Base-by-base conservation (phyloP, 1,140 invertebrate species). In the Lepidurus arcticus region DNA sequence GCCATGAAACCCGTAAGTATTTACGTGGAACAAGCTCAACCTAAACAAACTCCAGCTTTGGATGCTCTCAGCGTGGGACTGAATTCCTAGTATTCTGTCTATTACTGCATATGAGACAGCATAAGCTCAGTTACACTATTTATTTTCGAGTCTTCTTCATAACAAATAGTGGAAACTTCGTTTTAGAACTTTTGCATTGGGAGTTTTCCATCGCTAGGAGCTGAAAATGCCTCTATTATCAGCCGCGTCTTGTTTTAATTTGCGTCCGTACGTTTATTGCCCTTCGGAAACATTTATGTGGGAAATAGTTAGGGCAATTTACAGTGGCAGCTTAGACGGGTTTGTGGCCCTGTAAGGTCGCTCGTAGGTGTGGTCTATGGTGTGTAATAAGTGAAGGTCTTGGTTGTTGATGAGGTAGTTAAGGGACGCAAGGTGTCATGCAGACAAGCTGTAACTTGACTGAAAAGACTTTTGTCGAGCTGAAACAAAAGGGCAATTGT, bases 301-400 rank as follows among this genome's bases (percentile, higher is more conserved):
- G 21, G 53, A 65, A 21, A 65, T 11, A 47, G 21, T 13, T 13
- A n/a, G 53, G 16, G 53, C 16, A 13, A 21, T 65, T 65, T 65
- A 65, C 21, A 9, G 53, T 65, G 9, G 53, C 13, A 16, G 53
- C 8, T 65, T 21, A 13, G 21, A 13, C 21, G 53, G 53, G 16
- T 65, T 65, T 65, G 21, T 65, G 53, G 5, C 53, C 16, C 21
- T 65, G 53, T 65, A 65, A 65, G 53, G 53, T 65, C 53, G 21
- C 53, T 13, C 53, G 53, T 13, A 65, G 53, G 53, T 65, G 53
- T 13, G 53, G 53, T 65, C 53, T 65, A 65, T 65, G 53, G 53
- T 65, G 4, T 65, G 53, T 65, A 65, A 65, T 65, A 65, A 65
- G 53, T 65, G n/a, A 65, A 65, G 53, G 53, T 65, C 21, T 65